These are phyloP conservation scores for Eupithecia inturbata DNA, from an alignment of 2,888 invertebrate genomes.

Conservation along the genomic window DNA sequence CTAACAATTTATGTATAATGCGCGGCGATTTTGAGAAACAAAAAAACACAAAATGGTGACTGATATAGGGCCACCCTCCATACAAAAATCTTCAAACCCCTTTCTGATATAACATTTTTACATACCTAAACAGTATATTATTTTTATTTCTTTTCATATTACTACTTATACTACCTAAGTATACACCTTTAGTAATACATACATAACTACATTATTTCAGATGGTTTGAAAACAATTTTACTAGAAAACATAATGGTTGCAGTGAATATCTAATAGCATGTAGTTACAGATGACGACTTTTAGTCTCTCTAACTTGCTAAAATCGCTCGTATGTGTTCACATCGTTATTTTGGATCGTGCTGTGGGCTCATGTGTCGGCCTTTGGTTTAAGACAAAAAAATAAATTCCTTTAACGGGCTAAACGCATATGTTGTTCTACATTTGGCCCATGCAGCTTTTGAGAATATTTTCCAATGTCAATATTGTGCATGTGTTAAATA, in stretches of 20 bases:
- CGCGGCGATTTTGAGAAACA: too few relatives aligned
- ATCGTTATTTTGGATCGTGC: conserved; percentile 61
- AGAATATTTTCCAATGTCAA: conserved; percentile 6
- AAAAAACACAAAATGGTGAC: too few relatives aligned
- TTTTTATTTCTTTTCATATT: too few relatives aligned
- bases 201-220: too few relatives aligned
- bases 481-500: background rate
- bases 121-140: too few relatives aligned
- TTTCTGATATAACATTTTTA: too few relatives aligned
- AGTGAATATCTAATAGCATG: background rate
- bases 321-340: conserved; percentile 61
- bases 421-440: conserved; percentile 26
- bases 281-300: background rate
- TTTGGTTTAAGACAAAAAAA: conserved; percentile 53
- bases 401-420: conserved; percentile 22
- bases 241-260: background rate
- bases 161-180: too few relatives aligned
- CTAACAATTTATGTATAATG: too few relatives aligned
- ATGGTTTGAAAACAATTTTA: too few relatives aligned
- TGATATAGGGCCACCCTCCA: too few relatives aligned
- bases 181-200: too few relatives aligned
- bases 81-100: too few relatives aligned
- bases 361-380: conserved; percentile 67
- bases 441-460: background rate
- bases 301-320: background rate